Base-by-base conservation (phyloP, 2,888 invertebrate genomes). In the Quadriops clusia region DNA sequence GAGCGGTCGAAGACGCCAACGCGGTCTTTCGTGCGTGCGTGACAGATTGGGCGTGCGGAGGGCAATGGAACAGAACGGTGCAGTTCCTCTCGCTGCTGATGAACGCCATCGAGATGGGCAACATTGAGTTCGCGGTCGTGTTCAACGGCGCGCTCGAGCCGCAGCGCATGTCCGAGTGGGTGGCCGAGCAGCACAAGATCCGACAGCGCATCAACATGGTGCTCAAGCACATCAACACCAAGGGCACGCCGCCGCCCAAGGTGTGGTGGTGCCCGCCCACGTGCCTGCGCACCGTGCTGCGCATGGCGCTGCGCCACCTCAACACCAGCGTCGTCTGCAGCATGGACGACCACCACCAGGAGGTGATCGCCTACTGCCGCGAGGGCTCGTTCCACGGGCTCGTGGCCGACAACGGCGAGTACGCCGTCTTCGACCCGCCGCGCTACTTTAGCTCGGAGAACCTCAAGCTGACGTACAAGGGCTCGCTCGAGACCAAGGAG, bases 21-120 rank as follows among this genome's bases (percentile, higher is more conserved):
- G n/a, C n/a, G n/a, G n/a, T n/a, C n/a, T n/a, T n/a, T n/a, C n/a
- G n/a, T n/a, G n/a, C n/a, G n/a, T n/a, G n/a, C n/a, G n/a, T n/a
- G n/a, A n/a, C 52, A 83, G 90, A 91, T 67, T 91, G 90, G 90
- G 85, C 85, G 30, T 90, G 90, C 61, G 91, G 91, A 33, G 91
- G 91, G 11, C 89, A 91, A 54, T 91, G 90, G 90, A 89, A 89
- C 50, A 74, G 89, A 37, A 89, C 89, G 76, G 76, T 84, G 33
- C 82, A 85, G 52, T 91, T 87, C 59, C 68, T 90, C 35, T 74
- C 80, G 13, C 74, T 84, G 36, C 65, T 91, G 33, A 77, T 84
- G 33, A 75, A 78, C 51, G 81, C 83, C 11, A 74, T 86, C 40
- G 75, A 77, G 50, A 64, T 68, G 46, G 73, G 74, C 24, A 75